Evolutionary conservation across 2,888 invertebrate genomes (phyloP).

Genomic region (Notodonta ziczac): DNA sequence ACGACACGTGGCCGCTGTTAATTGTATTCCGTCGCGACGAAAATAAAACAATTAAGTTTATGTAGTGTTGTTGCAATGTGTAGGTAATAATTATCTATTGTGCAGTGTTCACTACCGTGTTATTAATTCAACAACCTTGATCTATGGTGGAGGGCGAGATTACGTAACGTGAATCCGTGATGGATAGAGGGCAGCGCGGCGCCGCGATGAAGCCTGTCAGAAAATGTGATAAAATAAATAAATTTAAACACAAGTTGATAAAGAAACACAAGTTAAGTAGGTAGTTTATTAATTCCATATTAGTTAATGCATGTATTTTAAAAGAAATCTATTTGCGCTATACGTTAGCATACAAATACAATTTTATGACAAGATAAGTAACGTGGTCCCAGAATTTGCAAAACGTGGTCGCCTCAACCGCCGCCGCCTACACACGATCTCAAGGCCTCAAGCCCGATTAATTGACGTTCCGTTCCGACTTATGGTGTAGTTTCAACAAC

Average conservation of each 20-base stretch:
- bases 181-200: slow-evolving; percentile 56
- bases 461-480: slow-evolving; percentile 53
- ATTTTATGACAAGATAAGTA: not conserved
- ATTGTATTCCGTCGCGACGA: slow-evolving; percentile 37
- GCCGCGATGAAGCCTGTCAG: slow-evolving; percentile 65
- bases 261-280: slow-evolving; percentile 73
- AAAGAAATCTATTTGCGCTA: not conserved
- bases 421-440: slow-evolving; percentile 56
- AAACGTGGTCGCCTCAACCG: slow-evolving; percentile 59
- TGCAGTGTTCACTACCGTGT: slow-evolving; percentile 38
- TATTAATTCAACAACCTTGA: slow-evolving; percentile 48
- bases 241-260: slow-evolving; percentile 75
- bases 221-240: slow-evolving; percentile 69
- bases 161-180: slow-evolving; percentile 55
- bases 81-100: slow-evolving; percentile 35
- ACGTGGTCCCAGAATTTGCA: slow-evolving; percentile 45
- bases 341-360: not conserved
- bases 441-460: slow-evolving; percentile 65
- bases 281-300: slow-evolving; percentile 39
- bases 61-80: slow-evolving; percentile 19
- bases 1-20: slow-evolving; percentile 62
- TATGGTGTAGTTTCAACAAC: slow-evolving; percentile 38
- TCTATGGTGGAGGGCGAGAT: slow-evolving; percentile 43
- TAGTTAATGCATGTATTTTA: not conserved
- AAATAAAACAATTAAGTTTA: slow-evolving; percentile 19